Base-by-base conservation (phyloP, 2,888 invertebrate genomes). In the Exocentrus adspersus region DNA sequence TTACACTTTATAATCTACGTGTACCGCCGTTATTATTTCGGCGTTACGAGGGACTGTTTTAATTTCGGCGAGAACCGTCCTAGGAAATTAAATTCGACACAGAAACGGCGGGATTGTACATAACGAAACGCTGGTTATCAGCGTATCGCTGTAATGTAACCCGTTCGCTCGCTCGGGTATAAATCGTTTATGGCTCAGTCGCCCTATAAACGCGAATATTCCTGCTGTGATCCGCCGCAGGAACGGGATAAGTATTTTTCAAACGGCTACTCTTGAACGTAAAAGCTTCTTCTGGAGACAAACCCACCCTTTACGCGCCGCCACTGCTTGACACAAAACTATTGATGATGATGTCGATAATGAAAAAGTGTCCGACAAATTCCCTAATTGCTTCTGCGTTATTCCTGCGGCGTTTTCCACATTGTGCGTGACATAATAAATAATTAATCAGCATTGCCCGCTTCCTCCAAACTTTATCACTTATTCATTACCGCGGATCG, bases 1-100 rank as follows among this genome's bases (percentile, higher is more conserved):
- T 75, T 75, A 75, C 73, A 74, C 68, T 75, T 71, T 73, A 74
- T 75, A 75, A 72, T 73, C 70, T 74, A 72, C 70, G 71, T 72
- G 72, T 62, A 72, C 63, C 67, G 60, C 56, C 56, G 48, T 62
- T 67, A 72, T 68, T 69, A 69, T 72, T 71, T 69, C 58, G 57
- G 64, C 70, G 65, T 73, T 74, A 69, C 68, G 63, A 64, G 65
- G 66, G 67, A 66, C 65, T 60, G 67, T 70, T 74, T 72, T 72
- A 71, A 72, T 72, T 71, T 65, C 64, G 63, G 43, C 57, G 53
- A 67, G 53, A 65, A 64, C 65, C 67, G 67, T 66, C 64, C 56
- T 61, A 69, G 68, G 68, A 72, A 74, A 73, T 74, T 72, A 73
- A 73, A 71, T 74, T 71, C 67, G 71, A 72, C 67, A 67, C 66